These are phyloP conservation scores for Forbesichthys agassizii DNA, from an alignment of 2,113 vertebrate species.

Conservation along the genomic window DNA sequence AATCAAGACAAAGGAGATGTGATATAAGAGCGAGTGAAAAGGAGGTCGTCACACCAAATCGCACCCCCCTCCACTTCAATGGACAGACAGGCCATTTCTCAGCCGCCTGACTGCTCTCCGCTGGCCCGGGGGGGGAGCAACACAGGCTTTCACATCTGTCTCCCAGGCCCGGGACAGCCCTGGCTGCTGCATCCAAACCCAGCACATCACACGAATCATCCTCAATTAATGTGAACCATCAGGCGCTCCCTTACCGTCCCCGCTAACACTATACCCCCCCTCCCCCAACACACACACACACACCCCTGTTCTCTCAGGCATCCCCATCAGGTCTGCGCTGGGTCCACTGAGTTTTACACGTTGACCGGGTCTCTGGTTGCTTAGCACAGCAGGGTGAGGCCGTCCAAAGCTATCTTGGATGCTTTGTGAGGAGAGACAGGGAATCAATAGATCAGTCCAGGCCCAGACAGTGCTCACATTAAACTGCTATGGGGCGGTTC, in stretches of 20 bases:
- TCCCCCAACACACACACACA: too few species aligned
- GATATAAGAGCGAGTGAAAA: slow-evolving; percentile 63
- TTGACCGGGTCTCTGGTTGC: slow-evolving; percentile 47
- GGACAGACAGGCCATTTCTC: slow-evolving; percentile 65
- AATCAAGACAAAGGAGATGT: slow-evolving; percentile 70
- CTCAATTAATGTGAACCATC: slow-evolving; percentile 75
- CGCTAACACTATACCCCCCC: too few species aligned
- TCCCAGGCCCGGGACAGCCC: slow-evolving; percentile 72
- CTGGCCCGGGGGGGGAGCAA: slow-evolving; percentile 59
- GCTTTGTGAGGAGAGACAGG: slow-evolving; percentile 62
- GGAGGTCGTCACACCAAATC: slow-evolving; percentile 50
- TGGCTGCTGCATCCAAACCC: slow-evolving; percentile 56
- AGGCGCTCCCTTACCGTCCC: slow-evolving; percentile 55
- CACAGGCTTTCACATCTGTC: slow-evolving; percentile 77
- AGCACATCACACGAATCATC: slow-evolving; percentile 73
- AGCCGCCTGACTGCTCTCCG: slow-evolving; percentile 67
- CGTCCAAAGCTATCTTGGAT: slow-evolving; percentile 45
- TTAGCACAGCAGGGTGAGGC: slow-evolving; percentile 59
- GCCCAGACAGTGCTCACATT: slow-evolving; percentile 55
- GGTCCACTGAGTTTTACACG: slow-evolving; percentile 61
- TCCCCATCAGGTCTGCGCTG: slow-evolving; percentile 52
- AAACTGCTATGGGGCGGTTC: slow-evolving; percentile 52
- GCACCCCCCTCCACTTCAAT: slow-evolving; percentile 18
- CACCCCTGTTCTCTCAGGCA: slow-evolving; percentile 55
- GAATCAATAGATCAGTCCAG: slow-evolving; percentile 65